Conservation (phyloP, 2,888 invertebrate species). For the Ophion slaviceki region DNA sequence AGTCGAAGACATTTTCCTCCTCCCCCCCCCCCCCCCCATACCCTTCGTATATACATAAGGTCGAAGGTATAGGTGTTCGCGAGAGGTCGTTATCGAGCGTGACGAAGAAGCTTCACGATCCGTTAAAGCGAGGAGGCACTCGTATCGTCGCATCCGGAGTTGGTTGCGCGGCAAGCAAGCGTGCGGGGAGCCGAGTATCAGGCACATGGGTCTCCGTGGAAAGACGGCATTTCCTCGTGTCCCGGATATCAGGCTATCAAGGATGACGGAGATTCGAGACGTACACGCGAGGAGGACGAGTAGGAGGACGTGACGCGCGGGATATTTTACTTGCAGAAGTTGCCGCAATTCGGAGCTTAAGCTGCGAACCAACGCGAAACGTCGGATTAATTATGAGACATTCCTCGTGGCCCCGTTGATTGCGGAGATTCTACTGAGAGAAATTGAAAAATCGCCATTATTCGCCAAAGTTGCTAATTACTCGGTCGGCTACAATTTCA, state of each 20-base stretch:
- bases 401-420: not conserved
- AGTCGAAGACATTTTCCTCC: conserved; percentile 20
- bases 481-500: no score
- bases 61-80: conserved; percentile 10
- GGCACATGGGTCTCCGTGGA: conserved; percentile 7
- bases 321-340: conserved; percentile 5
- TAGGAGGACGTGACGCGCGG: not conserved
- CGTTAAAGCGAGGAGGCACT: conserved; percentile 50
- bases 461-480: not conserved
- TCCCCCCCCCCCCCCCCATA: not conserved
- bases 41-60: not conserved
- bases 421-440: not conserved
- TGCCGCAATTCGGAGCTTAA: not conserved
- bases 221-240: conserved; percentile 44
- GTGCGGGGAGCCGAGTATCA: not conserved
- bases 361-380: not conserved
- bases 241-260: conserved; percentile 51
- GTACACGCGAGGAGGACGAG: not conserved
- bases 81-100: conserved; percentile 58
- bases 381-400: not conserved
- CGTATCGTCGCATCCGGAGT: conserved; percentile 45
- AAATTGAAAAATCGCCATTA: not conserved
- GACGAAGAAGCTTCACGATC: conserved; percentile 53
- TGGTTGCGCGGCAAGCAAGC: conserved; percentile 19
- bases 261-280: conserved; percentile 45